Evolutionary conservation across 2,888 invertebrate species (phyloP).

Genomic region (Lasioglossum zephyrum): DNA sequence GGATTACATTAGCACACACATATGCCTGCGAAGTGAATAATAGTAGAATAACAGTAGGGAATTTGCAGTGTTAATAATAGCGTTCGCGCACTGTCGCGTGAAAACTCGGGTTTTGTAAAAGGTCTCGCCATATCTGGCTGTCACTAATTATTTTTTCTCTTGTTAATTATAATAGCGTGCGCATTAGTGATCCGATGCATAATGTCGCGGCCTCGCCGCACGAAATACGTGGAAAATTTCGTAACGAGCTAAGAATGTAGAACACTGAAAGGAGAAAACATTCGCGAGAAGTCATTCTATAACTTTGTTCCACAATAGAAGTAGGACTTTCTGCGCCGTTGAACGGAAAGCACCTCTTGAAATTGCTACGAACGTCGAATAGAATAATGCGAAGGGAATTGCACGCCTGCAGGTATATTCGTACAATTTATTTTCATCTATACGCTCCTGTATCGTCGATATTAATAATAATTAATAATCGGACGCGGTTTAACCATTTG

Average conservation of each 20-base stretch:
- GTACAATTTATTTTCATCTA: neutral
- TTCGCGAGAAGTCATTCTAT: conserved; percentile 53
- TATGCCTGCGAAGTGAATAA: neutral
- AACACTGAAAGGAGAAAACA: conserved; percentile 45
- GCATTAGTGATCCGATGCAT: neutral
- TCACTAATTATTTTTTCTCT: conserved; percentile 10
- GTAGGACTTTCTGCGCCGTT: conserved; percentile 60
- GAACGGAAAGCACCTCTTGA: conserved; percentile 51
- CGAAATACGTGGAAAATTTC: conserved; percentile 43
- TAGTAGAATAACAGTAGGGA: neutral
- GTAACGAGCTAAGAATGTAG: conserved; percentile 38
- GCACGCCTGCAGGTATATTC: conserved; percentile 30
- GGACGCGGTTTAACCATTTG: neutral
- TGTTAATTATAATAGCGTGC: neutral
- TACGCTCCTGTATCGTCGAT: no score
- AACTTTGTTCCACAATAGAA: conserved; percentile 56
- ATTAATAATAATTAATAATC: neutral
- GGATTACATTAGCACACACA: neutral
- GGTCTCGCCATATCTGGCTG: neutral
- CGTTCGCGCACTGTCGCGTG: neutral
- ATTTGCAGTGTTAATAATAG: neutral
- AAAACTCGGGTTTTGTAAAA: neutral
- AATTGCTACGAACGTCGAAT: conserved; percentile 59
- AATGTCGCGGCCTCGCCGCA: neutral
- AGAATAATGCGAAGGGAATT: conserved; percentile 48